Percentiles rank a stretch among this genome's conserved stretches.
phyloP scores from a whole-genome alignment of 2,113 vertebrate species.

The Carettochelys insculpta region DNA sequence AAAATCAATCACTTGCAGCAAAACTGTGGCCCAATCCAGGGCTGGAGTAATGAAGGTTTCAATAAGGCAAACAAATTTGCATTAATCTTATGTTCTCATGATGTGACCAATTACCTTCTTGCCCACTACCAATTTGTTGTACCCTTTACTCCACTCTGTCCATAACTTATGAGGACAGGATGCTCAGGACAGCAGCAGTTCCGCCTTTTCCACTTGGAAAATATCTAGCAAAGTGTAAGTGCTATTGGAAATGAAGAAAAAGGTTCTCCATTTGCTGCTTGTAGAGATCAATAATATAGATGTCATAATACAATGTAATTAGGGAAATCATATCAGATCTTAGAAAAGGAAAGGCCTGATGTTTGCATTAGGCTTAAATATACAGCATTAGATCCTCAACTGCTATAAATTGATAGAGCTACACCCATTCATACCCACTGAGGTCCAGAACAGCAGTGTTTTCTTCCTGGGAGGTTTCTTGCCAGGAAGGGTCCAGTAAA shows the following conservation, averaged over 20 bases:
- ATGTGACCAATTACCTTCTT: neutral
- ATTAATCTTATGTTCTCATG: no score
- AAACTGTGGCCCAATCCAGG: neutral
- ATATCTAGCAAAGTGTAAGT: neutral
- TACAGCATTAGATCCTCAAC: neutral
- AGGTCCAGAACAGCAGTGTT: neutral
- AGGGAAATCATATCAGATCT: neutral
- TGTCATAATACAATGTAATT: neutral
- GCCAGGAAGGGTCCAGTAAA: neutral
- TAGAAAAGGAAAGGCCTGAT: neutral
- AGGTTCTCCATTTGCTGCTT: no score
- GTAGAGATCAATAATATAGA: no score
- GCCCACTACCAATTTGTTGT: neutral
- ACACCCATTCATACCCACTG: neutral
- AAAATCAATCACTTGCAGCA: neutral
- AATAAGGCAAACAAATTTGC: neutral
- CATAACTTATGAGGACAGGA: no score
- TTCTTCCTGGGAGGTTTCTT: neutral
- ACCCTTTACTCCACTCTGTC: rapidly evolving
- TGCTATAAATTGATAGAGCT: neutral
- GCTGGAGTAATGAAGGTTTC: neutral
- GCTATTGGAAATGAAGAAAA: neutral
- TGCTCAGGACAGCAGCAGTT: rapidly evolving
- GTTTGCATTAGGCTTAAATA: neutral
- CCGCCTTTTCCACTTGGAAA: neutral